These are phyloP conservation scores for Merluccius polli DNA, from an alignment of 2,797 vertebrate genomes.

Conservation along the genomic window DNA sequence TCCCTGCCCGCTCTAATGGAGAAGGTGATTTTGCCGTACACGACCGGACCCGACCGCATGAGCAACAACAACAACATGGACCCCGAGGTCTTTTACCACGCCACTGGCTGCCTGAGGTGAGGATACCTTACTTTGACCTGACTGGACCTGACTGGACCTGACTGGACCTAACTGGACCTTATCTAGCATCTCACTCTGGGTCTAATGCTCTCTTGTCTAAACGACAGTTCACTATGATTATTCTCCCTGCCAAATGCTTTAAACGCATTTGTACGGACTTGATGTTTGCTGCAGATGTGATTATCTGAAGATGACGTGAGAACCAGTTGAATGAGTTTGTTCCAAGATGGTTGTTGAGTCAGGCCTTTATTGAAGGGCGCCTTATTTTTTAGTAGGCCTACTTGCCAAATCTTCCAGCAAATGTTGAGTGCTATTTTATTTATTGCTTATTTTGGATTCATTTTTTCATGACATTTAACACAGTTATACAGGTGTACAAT, in stretches of 20 bases:
- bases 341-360: neutral
- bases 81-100: constrained; percentile 83
- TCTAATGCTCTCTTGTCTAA: neutral
- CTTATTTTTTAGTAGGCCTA: neutral
- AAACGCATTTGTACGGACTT: neutral
- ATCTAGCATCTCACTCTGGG: neutral
- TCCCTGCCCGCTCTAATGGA: constrained; percentile 82
- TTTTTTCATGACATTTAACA: too few species aligned
- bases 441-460: too few species aligned
- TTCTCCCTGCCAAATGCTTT: neutral
- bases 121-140: neutral
- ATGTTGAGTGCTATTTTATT: too few species aligned
- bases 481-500: too few species aligned
- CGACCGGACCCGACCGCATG: constrained; percentile 60
- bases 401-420: too few species aligned
- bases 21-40: constrained; percentile 80
- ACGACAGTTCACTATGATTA: neutral
- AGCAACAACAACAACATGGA: constrained; percentile 67
- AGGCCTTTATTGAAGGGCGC: neutral
- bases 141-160: neutral
- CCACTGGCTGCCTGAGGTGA: constrained; percentile 89
- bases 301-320: neutral
- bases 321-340: neutral
- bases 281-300: neutral
- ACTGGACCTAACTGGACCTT: too few species aligned